Evolutionary conservation across 2,113 vertebrate species (phyloP).

Genomic region (Phalacrocorax aristotelis): DNA sequence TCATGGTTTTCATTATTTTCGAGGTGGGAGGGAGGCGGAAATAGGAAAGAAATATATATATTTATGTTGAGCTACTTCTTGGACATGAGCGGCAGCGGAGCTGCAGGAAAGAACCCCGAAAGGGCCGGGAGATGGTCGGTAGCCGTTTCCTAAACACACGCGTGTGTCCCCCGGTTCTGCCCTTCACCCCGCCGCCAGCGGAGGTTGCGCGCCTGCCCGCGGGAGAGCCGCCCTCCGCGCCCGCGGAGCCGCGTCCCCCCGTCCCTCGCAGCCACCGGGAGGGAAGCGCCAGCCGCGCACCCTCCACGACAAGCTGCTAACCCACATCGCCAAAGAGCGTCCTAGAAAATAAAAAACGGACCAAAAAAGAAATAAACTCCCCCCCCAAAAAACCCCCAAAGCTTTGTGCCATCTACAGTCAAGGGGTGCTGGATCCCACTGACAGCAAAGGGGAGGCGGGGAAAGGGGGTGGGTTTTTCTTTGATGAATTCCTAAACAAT

Average conservation of each 20-base stretch:
- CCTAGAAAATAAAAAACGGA: not conserved
- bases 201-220: not conserved
- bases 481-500: slow-evolving; percentile 49
- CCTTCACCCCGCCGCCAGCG: not conserved
- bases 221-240: not conserved
- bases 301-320: not conserved
- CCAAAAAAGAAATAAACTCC: not conserved
- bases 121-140: not conserved
- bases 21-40: not conserved
- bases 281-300: not conserved
- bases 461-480: slow-evolving; percentile 18
- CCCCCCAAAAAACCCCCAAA: not conserved
- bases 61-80: not conserved
- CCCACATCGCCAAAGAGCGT: rapidly evolving
- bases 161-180: no score
- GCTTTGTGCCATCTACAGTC: not conserved
- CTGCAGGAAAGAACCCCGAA: not conserved
- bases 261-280: not conserved
- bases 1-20: not conserved
- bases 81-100: not conserved
- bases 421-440: not conserved
- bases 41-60: not conserved
- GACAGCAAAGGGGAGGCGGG: not conserved
- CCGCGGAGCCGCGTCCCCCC: not conserved
- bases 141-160: not conserved